phyloP scores from a whole-genome alignment of 2,113 vertebrate genomes.

The Bujurquina vittata region DNA sequence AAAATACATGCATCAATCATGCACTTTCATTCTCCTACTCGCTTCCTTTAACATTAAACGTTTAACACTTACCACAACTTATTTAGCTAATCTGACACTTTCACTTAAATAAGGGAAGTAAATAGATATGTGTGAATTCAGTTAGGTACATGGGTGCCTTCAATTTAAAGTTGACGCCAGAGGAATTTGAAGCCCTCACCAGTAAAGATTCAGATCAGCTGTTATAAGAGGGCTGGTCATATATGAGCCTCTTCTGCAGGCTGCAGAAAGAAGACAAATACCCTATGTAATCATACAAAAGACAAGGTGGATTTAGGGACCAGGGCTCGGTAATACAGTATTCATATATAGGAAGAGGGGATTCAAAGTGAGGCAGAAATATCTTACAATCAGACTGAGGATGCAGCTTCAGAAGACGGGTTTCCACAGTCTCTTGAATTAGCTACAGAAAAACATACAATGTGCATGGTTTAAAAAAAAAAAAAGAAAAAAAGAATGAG shows the following conservation, averaged over 20 bases:
- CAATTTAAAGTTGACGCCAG: conserved; percentile 29
- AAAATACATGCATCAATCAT: conserved; percentile 50
- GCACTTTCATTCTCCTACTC: background rate
- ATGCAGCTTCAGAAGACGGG: background rate
- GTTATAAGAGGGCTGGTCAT: background rate
- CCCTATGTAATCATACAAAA: background rate
- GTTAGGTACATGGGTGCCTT: background rate
- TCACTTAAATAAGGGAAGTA: conserved; percentile 1
- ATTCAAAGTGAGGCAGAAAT: background rate
- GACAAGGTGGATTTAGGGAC: background rate
- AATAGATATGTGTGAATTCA: background rate
- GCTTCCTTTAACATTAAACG: background rate
- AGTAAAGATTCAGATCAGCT: conserved; percentile 26
- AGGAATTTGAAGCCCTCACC: conserved; percentile 19
- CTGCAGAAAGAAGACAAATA: conserved; percentile 14
- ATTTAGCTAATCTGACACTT: background rate
- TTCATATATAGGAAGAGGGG: background rate
- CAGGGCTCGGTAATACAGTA: conserved; percentile 18
- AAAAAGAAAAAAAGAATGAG: too few relatives aligned
- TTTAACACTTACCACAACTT: background rate
- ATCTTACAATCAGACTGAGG: background rate
- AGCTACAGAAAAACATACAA: background rate
- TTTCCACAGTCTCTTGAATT: background rate
- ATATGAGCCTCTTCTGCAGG: background rate
- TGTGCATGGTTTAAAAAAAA: background rate